Base-by-base conservation (phyloP, 1,140 invertebrate genomes). In the Araneus ventricosus region DNA sequence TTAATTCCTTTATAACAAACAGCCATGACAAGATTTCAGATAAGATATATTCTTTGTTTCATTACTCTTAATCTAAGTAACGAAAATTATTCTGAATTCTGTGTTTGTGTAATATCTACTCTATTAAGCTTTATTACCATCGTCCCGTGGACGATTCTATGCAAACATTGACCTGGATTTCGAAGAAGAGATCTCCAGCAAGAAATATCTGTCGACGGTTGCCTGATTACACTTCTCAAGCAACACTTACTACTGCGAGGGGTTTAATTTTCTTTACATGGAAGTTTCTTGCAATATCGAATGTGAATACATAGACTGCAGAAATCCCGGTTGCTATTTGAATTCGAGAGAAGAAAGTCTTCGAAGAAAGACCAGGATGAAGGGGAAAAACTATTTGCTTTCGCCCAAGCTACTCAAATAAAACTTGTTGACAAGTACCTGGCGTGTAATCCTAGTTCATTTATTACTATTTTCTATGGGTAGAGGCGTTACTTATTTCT, bases 381-480 rank as follows among this genome's bases (percentile, higher is more conserved):
- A 85, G 52, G 39, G 88, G 37, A 92, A 84, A 92, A 84, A 86
- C 80, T 86, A 86, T 86, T 86, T 92, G 84, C 82, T 92, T 90
- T 86, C 90, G n/a, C 37, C 90, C 57, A 67, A 75, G 61, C 61
- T 92, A 41, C 67, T 92, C 90, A 92, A 92, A 92, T 92, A 92
- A 92, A 92, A 86, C 88, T 70, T 92, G 90, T 92, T 92, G 90
- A 92, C 90, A 92, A 82, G 59, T 91, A 91, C 80, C 79, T 84
- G 70, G 41, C 45, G 30, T 82, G 90, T 86, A 92, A 86, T 86
- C 82, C 82, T 86, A 86, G 59, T 86, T 92, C 90, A 92, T 92
- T 92, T 92, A 92, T 92, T 92, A 61, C 80, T 45, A 92, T 92
- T 92, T 92, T 45, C 59, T 61, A 37, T 30, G 90, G 27, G 63